phyloP scores from a whole-genome alignment of 2,113 vertebrate species.

The Oenanthe melanoleuca region DNA sequence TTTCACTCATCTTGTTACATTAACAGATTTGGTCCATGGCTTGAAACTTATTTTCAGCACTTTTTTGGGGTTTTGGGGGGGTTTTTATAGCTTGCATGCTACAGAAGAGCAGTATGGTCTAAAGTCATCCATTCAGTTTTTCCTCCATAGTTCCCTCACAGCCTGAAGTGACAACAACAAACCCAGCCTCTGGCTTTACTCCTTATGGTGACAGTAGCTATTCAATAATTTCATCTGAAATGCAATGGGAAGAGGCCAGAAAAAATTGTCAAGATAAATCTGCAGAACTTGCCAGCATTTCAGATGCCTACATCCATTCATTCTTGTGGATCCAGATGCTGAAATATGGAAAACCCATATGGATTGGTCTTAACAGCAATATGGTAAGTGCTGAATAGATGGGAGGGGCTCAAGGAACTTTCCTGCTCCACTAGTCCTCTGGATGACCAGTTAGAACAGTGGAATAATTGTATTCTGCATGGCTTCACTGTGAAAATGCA shows the following conservation, averaged over 20 bases:
- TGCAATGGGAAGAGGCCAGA: constrained; percentile 88
- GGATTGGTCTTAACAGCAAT: constrained; percentile 88
- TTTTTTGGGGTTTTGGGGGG: fast-evolving
- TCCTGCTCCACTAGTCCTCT: neutral
- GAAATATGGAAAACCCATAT: constrained; percentile 75
- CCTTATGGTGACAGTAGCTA: constrained; percentile 80
- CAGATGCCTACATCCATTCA: constrained; percentile 73
- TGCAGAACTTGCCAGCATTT: constrained; percentile 81
- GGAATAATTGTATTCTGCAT: neutral
- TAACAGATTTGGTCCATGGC: neutral
- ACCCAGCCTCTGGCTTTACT: constrained; percentile 59
- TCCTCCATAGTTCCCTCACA: constrained; percentile 34
- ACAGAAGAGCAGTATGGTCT: neutral
- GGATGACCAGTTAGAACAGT: neutral
- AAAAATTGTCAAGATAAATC: constrained; percentile 82
- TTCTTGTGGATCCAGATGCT: constrained; percentile 72
- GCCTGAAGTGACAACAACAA: constrained; percentile 71
- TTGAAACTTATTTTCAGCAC: neutral
- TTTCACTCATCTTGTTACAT: neutral
- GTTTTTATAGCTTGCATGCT: neutral
- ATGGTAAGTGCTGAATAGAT: constrained; percentile 63
- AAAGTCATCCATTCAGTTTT: neutral
- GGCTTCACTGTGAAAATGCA: neutral
- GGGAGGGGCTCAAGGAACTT: neutral
- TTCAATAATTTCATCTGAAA: constrained; percentile 76